phyloP scores from a whole-genome alignment of 2,888 invertebrate genomes.

The Erebia aethiops region DNA sequence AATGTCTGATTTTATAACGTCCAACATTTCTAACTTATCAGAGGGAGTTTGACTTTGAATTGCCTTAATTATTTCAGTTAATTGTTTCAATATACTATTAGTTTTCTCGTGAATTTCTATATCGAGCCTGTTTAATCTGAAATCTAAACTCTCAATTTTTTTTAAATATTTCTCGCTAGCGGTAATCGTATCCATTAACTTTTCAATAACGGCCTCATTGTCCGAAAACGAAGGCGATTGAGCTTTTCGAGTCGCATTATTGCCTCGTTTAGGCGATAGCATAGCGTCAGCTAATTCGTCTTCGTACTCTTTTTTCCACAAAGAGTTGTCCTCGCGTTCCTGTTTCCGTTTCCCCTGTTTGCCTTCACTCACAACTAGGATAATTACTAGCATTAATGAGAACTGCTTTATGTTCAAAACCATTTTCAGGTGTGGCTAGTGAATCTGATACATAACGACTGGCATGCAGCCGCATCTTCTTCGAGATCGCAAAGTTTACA shows the following conservation, averaged over 20 bases:
- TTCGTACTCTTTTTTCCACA: conserved; percentile 77
- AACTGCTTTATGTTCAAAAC: conserved; percentile 46
- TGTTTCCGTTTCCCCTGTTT: conserved; percentile 52
- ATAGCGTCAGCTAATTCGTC: conserved; percentile 69
- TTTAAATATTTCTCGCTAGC: conserved; percentile 75
- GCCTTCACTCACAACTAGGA: conserved; percentile 48
- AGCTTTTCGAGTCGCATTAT: conserved; percentile 58
- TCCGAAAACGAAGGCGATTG: conserved; percentile 53
- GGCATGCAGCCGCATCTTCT: conserved; percentile 40
- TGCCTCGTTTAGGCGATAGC: conserved; percentile 53
- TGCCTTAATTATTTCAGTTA: conserved; percentile 56
- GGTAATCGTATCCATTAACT: conserved; percentile 69
- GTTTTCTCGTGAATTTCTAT: conserved; percentile 76
- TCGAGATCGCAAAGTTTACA: conserved; percentile 54
- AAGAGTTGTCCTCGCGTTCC: conserved; percentile 55
- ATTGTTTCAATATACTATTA: conserved; percentile 63
- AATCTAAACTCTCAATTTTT: conserved; percentile 75
- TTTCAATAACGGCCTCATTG: conserved; percentile 69
- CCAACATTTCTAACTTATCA: conserved; percentile 56
- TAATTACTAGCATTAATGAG: conserved; percentile 46
- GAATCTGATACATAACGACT: conserved; percentile 52
- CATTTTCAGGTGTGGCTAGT: conserved; percentile 58
- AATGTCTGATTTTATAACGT: conserved; percentile 56
- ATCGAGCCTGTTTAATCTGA: conserved; percentile 69
- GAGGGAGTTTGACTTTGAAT: conserved; percentile 46